Conservation (phyloP, 1,140 invertebrate species). For the Drosophila aff. region DNA sequence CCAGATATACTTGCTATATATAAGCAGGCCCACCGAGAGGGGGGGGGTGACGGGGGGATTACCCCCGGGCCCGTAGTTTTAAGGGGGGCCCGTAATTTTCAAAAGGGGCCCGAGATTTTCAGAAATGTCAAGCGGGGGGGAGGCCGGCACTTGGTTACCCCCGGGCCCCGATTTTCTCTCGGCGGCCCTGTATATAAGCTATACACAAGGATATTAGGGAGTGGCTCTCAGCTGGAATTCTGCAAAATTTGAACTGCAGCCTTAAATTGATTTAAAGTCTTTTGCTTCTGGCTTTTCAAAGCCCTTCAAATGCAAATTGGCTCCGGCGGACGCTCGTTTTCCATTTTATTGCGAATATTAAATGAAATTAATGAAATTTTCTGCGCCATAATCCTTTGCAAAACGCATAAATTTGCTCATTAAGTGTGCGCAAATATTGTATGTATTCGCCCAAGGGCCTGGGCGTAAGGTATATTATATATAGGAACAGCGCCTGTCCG, state of each 20-base stretch:
- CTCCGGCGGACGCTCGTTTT: conserved; percentile 28
- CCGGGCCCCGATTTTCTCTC: too few species aligned
- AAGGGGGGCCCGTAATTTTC: too few species aligned
- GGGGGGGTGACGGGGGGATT: too few species aligned
- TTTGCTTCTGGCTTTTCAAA: conserved; percentile 6
- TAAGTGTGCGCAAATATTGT: conserved; percentile 68
- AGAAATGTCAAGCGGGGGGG: too few species aligned
- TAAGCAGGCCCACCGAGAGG: too few species aligned
- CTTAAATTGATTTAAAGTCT: conserved; percentile 75
- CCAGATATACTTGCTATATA: not conserved
- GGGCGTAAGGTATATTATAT: conserved; percentile 22
- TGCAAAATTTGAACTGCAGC: conserved; percentile 28
- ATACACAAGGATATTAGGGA: conserved; percentile 20
- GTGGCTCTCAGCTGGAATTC: conserved; percentile 33
- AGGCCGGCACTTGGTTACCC: too few species aligned
- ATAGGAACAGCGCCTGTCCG: conserved; percentile 33
- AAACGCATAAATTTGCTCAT: conserved; percentile 81
- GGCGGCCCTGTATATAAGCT: not conserved
- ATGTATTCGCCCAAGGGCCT: conserved; percentile 40
- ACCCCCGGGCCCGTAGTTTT: too few species aligned
- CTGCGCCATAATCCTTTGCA: conserved; percentile 82
- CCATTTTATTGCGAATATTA: conserved; percentile 81
- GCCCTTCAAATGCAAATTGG: conserved; percentile 71
- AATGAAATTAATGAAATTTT: conserved; percentile 83
- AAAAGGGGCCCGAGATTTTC: too few species aligned